Conservation (phyloP, 2,888 invertebrate genomes). For the Scaptomyza cyrtandrae region DNA sequence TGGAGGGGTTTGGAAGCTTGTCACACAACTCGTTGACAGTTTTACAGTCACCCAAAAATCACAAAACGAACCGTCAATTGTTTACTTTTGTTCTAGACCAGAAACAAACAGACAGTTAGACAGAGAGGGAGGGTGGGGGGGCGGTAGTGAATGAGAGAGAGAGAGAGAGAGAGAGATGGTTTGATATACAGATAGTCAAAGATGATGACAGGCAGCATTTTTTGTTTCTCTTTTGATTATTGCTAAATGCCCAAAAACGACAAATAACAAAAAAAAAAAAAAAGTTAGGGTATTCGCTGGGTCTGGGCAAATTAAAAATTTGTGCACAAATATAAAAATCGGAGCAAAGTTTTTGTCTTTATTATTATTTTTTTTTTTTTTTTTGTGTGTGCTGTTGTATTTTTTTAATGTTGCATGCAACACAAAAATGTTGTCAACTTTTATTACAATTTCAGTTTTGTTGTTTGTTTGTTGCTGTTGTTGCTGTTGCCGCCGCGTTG, state of each 20-base stretch:
- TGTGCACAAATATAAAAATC: conserved; percentile 74
- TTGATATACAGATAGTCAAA: conserved; percentile 41
- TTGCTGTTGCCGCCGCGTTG: conserved; percentile 55
- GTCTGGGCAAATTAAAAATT: conserved; percentile 71
- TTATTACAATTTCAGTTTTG: conserved; percentile 64
- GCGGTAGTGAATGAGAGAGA: background rate
- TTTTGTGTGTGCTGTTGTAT: conserved; percentile 26
- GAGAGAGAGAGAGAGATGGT: background rate
- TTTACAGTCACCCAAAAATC: conserved; percentile 56
- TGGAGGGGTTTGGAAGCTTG: conserved; percentile 33
- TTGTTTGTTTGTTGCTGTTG: conserved; percentile 6
- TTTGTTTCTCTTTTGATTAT: conserved; percentile 44
- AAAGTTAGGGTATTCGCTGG: conserved; percentile 22
- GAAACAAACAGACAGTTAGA: conserved; percentile 16
- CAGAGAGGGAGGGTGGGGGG: background rate
- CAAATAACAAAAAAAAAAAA: conserved; percentile 11
- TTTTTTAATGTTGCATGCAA: conserved; percentile 60
- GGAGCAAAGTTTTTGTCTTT: conserved; percentile 32
- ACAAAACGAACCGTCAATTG: conserved; percentile 69
- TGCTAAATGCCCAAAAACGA: conserved; percentile 23
- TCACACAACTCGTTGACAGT: conserved; percentile 74
- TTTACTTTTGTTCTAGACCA: conserved; percentile 61
- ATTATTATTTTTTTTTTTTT: conserved; percentile 5
- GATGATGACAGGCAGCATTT: conserved; percentile 71
- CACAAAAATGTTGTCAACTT: conserved; percentile 74